phyloP scores from a whole-genome alignment of 2,888 invertebrate species.

The Dilophus febrilis region DNA sequence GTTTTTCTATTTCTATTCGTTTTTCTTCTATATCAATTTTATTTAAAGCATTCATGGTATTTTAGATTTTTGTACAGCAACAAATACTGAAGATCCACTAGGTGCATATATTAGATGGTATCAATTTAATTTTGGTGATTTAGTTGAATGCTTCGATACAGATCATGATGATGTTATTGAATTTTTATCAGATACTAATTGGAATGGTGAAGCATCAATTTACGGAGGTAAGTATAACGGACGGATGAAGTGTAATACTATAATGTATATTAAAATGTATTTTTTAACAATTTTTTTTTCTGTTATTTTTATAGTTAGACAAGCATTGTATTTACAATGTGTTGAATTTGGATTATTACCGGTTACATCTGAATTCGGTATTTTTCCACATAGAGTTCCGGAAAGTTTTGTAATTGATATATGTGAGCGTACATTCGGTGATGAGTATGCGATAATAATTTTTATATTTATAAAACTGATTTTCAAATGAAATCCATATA shows the following conservation, averaged over 20 bases:
- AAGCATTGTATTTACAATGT: neutral
- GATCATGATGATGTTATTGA: neutral
- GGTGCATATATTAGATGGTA: neutral
- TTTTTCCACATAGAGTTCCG: no score
- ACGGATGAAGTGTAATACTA: no score
- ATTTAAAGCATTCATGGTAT: neutral
- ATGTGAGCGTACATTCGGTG: no score
- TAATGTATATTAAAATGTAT: no score
- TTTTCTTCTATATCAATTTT: neutral
- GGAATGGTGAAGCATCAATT: neutral
- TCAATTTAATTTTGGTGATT: neutral
- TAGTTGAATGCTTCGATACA: neutral
- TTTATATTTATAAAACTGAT: no score
- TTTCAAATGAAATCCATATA: no score
- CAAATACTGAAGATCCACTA: neutral
- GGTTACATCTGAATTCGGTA: neutral
- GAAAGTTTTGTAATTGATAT: no score
- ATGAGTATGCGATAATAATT: no score
- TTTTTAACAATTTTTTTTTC: no score
- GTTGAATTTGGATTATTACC: neutral
- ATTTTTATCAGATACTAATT: neutral
- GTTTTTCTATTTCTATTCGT: no score
- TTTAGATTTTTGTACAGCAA: neutral
- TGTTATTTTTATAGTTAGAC: neutral
- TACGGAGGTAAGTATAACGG: neutral